Base-by-base conservation (phyloP, 2,113 vertebrate species). In the Columba livia region DNA sequence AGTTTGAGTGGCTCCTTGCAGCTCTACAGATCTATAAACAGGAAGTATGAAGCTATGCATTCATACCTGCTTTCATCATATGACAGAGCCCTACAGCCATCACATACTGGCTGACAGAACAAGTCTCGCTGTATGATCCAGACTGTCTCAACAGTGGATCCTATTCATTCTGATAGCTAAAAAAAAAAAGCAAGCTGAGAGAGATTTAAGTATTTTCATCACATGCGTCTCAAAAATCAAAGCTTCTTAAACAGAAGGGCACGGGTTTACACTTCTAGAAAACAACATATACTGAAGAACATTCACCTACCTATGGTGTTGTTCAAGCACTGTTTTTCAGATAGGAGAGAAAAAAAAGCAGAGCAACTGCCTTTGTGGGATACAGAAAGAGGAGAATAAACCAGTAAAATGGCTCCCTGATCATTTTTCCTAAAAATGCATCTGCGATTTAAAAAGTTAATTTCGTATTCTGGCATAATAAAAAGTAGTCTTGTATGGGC, bases 21-120 rank as follows among this genome's bases (percentile, higher is more conserved):
- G 82, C 85, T 93, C 89, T 40, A 42, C 85, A 71, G 72, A 71
- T 90, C 72, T 94, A 97, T 93, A 96, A 93, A 97, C 94, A 96
- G 96, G 96, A 97, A 96, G 96, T 36, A 53, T 84, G 85, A 94
- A 89, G 93, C 85, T 83, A 67, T 72, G 90, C 79, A 79, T 96
- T 94, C 94, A 84, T 94, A 96, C 96, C 95, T 93, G 93, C 92
- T 86, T 86, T 86, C 79, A 86, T 91, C 93, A 95, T 85, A 48
- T 57, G 92, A 93, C 72, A 93, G 56, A 86, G 83, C 92, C 93
- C 93, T 26, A 54, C 53, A 94, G 95, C 88, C 92, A 92, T 75
- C 93, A 93, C 90, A 96, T 57, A 47, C 57, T 29, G 69, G 80
- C 86, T 92, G 86, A 95, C 80, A 65, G 17, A 86, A 89, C 73